Evolutionary conservation across 1,140 invertebrate genomes (phyloP), one percentile per base, ranked within the genome.

Genomic region (Rhopalosiphum padi): DNA sequence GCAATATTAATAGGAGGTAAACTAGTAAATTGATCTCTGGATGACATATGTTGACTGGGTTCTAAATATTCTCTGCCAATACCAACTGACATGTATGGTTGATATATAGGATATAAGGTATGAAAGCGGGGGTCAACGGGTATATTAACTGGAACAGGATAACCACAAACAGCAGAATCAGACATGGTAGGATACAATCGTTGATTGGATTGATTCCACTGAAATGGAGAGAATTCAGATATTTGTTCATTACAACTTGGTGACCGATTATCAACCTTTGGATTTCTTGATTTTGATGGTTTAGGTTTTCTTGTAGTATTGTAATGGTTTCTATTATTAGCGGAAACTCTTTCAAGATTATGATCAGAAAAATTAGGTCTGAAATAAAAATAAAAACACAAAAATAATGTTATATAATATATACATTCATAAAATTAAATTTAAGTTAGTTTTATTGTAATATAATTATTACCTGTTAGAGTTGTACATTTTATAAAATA

Each of bases 81-180:
- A 41, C 91, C 91, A 15, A 93, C 48, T 11, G 91, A 53, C 15
- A 93, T 37, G 18, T 55, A 85, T 9, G 94, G 94, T 93, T 95
- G 95, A 94, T 95, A 95, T 4, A 95, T 87, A 43, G 95, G 95
- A 94, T 95, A 95, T 68, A 95, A 93, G 5, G 96, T 96, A 89
- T 96, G 94, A 21, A 96, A 96, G 94, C 96, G 95, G 0, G 96
- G 96, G 94, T 96, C 96, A 95, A 96, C 95, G 0, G 95, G 93
- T 46, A 95, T 96, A 60, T 94, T 90, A 30, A 94, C 43, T 9
- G 95, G 95, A 88, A 96, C 94, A 22, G 96, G 95, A 94, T 96
- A 96, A 92, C 95, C 95, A 85, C 95, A 96, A 30, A 96, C 95
- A 85, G 95, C 95, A 9, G 96, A 95, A 94, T 96, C 96, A 0